Evolutionary conservation across 1,140 invertebrate species (phyloP), one percentile per base, ranked within the genome.

Genomic region (Temnothorax curvispinosus): DNA sequence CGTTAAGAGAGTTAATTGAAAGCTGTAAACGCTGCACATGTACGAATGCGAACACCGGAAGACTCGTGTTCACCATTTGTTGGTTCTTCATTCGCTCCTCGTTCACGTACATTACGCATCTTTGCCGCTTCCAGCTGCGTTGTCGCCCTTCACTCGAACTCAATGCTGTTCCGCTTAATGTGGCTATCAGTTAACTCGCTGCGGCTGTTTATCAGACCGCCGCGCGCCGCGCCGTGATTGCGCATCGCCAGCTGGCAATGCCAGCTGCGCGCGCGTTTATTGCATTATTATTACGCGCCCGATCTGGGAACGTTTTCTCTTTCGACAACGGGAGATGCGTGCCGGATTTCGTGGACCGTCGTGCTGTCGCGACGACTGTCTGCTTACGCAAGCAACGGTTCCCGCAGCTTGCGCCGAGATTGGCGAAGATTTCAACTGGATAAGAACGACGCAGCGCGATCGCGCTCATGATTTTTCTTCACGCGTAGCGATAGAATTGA

Each of bases 121-220:
- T 60, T 44, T 21, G 7, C 38, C 21, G 52, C 62, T 52, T 69
- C 71, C 88, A 89, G 84, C 76, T 87, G 88, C 87, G 47, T 47
- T 64, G 38, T 54, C 21, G 58, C 76, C 58, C 67, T 89, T 87
- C 69, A 58, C 85, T 92, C 65, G 74, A 44, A 3, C 27, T 82
- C 87, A 82, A 87, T 89, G 89, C 91, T 90, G 88, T 89, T 91
- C 87, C 91, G 84, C 87, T 92, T 93, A 92, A 93, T 89, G 86
- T 90, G 90, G 78, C 92, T 90, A 92, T 93, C 92, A 89, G 87
- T 93, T 92, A 93, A 85, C 54, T 21, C 52, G n/a, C 38, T 21
- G 13, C 44, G n/a, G 11, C 47, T 11, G 32, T 69, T 41, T 69
- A 81, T 76, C 65, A 41, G 41, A 13, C 8, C 27, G 32, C 54